A percentile compares a stretch with the other conserved stretches of the same genome.
These are phyloP conservation scores for Chalcis sispes DNA, from an alignment of 2,888 invertebrate species.

Conservation along the genomic window DNA sequence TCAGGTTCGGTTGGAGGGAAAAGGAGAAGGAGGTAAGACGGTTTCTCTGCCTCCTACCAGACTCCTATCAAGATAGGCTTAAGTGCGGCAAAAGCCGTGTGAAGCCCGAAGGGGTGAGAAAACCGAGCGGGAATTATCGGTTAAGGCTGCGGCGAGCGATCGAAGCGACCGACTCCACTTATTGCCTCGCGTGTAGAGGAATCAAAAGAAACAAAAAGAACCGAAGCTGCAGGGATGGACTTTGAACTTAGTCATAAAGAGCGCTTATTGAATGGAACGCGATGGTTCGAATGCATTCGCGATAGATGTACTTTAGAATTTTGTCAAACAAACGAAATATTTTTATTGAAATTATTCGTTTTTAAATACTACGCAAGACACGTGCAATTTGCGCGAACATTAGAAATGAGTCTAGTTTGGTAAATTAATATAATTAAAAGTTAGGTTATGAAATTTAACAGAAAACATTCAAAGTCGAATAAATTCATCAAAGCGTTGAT, in stretches of 20 bases:
- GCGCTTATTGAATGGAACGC: not conserved
- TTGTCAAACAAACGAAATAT: too few relatives aligned
- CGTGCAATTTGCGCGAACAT: too few relatives aligned
- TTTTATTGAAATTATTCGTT: too few relatives aligned
- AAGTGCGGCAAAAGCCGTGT: not conserved
- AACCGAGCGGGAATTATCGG: constrained; percentile 26
- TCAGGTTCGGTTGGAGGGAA: not conserved
- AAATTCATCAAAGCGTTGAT: too few relatives aligned
- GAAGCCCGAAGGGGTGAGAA: not conserved
- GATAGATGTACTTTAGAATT: too few relatives aligned
- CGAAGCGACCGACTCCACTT: too few relatives aligned
- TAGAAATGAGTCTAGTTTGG: not conserved
- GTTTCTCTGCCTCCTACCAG: not conserved
- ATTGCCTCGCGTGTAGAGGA: too few relatives aligned
- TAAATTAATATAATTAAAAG: too few relatives aligned
- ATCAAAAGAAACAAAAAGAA: not conserved
- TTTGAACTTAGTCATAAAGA: too few relatives aligned
- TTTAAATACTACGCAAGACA: too few relatives aligned
- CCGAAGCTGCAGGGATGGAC: not conserved
- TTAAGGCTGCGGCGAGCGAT: not conserved
- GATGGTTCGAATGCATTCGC: constrained; percentile 1
- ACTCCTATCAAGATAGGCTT: not conserved
- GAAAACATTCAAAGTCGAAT: too few relatives aligned
- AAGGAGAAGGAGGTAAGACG: constrained; percentile 2
- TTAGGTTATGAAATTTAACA: too few relatives aligned